These are phyloP conservation scores for Thymelicus lineola DNA, from an alignment of 2,888 invertebrate species.

Conservation along the genomic window DNA sequence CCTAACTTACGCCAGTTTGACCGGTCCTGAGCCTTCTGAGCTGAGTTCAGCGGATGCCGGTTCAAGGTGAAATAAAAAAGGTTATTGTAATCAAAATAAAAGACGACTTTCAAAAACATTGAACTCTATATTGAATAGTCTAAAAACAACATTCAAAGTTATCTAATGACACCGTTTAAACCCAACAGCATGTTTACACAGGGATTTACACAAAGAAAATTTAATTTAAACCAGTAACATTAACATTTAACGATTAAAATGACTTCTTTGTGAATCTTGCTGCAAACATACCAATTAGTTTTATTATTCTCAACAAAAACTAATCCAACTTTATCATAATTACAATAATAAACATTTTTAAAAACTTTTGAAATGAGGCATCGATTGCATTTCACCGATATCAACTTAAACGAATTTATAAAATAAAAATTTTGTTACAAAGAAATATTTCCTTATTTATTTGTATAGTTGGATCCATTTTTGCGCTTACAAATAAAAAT, in stretches of 20 bases:
- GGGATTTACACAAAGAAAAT: constrained; percentile 21
- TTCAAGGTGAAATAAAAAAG: not conserved
- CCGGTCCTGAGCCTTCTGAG: too few species aligned
- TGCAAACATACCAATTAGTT: constrained; percentile 9
- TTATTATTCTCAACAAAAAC: constrained; percentile 10
- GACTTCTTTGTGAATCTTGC: not conserved
- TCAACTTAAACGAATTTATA: not conserved
- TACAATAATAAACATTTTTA: not conserved
- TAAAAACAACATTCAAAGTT: constrained; percentile 81
- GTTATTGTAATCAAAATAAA: constrained; percentile 51
- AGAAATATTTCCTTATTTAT: not conserved
- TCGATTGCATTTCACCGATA: not conserved
- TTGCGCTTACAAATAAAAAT: constrained; percentile 36
- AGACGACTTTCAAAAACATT: constrained; percentile 70
- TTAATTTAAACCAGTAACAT: not conserved
- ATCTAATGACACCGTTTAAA: constrained; percentile 57
- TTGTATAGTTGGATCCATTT: constrained; percentile 17
- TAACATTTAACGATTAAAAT: not conserved
- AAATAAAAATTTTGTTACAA: not conserved
- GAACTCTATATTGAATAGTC: constrained; percentile 80
- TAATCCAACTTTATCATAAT: constrained; percentile 21
- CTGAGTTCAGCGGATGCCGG: too few species aligned
- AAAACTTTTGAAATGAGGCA: not conserved
- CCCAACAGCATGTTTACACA: constrained; percentile 47
- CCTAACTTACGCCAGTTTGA: too few species aligned